phyloP scores from a whole-genome alignment of 2,888 invertebrate species.

The Pharmacophagus antenor region DNA sequence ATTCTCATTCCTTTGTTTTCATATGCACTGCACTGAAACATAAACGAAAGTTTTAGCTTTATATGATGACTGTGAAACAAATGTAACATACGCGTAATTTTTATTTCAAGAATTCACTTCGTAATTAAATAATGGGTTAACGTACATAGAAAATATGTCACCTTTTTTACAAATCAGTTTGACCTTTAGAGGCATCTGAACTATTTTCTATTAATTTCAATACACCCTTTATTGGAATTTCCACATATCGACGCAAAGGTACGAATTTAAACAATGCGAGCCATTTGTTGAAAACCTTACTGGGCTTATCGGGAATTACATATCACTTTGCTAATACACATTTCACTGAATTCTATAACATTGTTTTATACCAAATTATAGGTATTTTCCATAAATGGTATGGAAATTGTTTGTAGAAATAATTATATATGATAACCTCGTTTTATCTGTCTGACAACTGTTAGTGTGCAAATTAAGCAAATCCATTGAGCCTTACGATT shows the following conservation, averaged over 20 bases:
- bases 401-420: too few species aligned
- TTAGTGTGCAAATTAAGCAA: too few species aligned
- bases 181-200: not conserved
- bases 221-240: not conserved
- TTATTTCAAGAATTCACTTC: not conserved
- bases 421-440: too few species aligned
- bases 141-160: not conserved
- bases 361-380: not conserved
- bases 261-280: not conserved
- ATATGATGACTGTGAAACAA: not conserved
- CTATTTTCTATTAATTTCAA: not conserved
- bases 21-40: not conserved
- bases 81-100: not conserved
- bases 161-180: not conserved
- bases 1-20: slow-evolving; percentile 4
- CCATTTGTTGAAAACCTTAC: not conserved
- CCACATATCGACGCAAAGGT: not conserved
- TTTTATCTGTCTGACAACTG: too few species aligned
- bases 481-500: too few species aligned
- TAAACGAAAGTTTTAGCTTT: slow-evolving; percentile 1
- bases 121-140: not conserved
- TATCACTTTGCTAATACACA: not conserved
- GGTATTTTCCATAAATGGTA: too few species aligned
- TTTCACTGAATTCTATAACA: not conserved
- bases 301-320: not conserved